Percentiles rank a stretch among this genome's conserved stretches.
Evolutionary conservation across 2,113 vertebrate genomes (phyloP).

Genomic region (Lipophrys pholis): DNA sequence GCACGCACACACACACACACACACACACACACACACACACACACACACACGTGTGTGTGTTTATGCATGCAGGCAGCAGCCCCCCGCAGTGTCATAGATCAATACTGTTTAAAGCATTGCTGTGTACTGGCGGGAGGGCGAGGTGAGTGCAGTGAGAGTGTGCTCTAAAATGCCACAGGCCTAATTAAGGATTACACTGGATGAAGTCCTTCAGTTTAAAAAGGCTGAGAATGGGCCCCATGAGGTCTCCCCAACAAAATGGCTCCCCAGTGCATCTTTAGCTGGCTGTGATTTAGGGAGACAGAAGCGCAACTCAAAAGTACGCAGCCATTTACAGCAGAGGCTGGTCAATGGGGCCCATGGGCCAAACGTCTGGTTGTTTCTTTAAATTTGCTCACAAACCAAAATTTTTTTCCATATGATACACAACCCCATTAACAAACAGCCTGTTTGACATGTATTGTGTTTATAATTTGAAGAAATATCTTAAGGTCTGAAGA

Average conservation of each 20-base stretch:
- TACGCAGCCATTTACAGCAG: background rate
- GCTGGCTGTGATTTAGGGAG: conserved; percentile 48
- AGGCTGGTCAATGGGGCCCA: background rate
- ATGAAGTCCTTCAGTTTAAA: conserved; percentile 69
- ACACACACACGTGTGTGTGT: conserved; percentile 3
- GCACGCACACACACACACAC: background rate
- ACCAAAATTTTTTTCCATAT: too few species aligned
- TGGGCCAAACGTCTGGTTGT: background rate
- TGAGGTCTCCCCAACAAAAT: conserved; percentile 46
- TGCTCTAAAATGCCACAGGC: conserved; percentile 68
- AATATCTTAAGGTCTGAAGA: background rate
- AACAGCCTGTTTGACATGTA: background rate
- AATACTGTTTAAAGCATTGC: conserved; percentile 64
- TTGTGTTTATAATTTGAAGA: background rate
- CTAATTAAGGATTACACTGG: conserved; percentile 76
- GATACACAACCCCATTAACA: background rate
- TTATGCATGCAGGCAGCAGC: conserved; percentile 22
- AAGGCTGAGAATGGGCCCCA: conserved; percentile 48
- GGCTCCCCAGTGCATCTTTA: conserved; percentile 51
- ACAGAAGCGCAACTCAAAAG: conserved; percentile 18
- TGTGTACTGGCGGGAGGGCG: conserved; percentile 53
- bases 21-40: background rate
- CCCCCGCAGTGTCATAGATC: conserved; percentile 55
- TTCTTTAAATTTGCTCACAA: background rate
- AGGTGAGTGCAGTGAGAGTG: conserved; percentile 60